These are phyloP conservation scores for Spatulosminthurus flaviceps DNA, from an alignment of 2,888 invertebrate species.

Conservation along the genomic window DNA sequence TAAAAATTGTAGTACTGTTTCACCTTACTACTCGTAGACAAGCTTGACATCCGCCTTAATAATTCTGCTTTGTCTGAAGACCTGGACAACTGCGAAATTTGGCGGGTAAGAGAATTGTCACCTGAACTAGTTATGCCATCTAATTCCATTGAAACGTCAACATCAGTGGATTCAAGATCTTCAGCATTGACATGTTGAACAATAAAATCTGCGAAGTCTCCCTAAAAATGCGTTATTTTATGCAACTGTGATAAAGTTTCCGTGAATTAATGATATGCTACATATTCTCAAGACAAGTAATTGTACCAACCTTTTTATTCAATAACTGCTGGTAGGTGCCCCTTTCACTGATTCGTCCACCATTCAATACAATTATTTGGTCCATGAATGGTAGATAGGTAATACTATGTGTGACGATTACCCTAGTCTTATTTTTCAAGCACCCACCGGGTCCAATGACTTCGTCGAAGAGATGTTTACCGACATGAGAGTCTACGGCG, in stretches of 20 bases:
- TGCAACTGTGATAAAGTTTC: too few species aligned
- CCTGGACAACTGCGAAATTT: background rate
- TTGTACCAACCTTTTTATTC: slow-evolving; percentile 72
- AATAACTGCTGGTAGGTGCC: slow-evolving; percentile 91
- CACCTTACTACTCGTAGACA: background rate
- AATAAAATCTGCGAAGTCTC: slow-evolving; percentile 79
- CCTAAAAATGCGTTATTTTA: slow-evolving; percentile 58
- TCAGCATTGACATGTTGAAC: slow-evolving; percentile 69
- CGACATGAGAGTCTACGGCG: slow-evolving; percentile 79
- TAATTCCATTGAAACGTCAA: slow-evolving; percentile 38
- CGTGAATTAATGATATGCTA: too few species aligned
- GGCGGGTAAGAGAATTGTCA: background rate
- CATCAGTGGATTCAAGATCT: slow-evolving; percentile 63
- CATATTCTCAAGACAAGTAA: background rate
- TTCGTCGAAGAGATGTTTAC: slow-evolving; percentile 95
- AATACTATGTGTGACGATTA: slow-evolving; percentile 95
- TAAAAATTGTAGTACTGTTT: too few species aligned
- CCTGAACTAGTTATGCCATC: background rate
- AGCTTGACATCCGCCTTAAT: background rate
- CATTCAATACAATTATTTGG: slow-evolving; percentile 86
- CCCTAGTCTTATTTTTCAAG: slow-evolving; percentile 76
- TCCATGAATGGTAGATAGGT: slow-evolving; percentile 91
- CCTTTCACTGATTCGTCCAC: slow-evolving; percentile 86
- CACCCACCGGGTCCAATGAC: slow-evolving; percentile 84
- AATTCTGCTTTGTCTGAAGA: background rate